Evolutionary conservation across 2,888 invertebrate genomes (phyloP).

Genomic region (Thumatha senex): DNA sequence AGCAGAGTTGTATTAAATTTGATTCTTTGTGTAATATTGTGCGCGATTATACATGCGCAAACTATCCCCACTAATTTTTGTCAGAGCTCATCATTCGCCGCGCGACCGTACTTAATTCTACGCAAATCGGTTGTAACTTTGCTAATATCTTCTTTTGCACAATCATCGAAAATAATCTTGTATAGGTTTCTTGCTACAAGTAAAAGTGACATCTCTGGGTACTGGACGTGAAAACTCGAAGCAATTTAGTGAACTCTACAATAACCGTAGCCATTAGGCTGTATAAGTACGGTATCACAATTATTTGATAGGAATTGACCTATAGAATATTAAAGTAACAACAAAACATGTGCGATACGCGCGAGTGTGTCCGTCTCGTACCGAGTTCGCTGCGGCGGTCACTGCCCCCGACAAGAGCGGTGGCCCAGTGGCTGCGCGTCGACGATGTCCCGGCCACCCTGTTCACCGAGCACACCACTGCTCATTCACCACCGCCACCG

Average conservation of each 20-base stretch:
- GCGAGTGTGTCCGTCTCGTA: slow-evolving; percentile 20
- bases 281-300: slow-evolving; percentile 4
- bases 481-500: slow-evolving; percentile 5
- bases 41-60: too few relatives aligned
- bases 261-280: neutral
- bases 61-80: too few relatives aligned
- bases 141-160: slow-evolving; percentile 9
- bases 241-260: neutral
- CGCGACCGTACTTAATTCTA: slow-evolving; percentile 13
- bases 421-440: slow-evolving; percentile 14
- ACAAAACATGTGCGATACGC: neutral
- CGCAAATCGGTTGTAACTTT: slow-evolving; percentile 13
- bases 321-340: neutral
- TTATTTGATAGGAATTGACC: neutral
- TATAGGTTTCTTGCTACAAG: too few relatives aligned
- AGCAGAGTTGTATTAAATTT: too few relatives aligned
- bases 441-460: neutral
- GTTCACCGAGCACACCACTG: neutral
- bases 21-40: too few relatives aligned
- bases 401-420: slow-evolving; percentile 52
- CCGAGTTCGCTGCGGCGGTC: slow-evolving; percentile 60
- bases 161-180: slow-evolving; percentile 16
- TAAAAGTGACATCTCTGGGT: too few relatives aligned
- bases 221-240: too few relatives aligned
- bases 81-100: too few relatives aligned